Evolutionary conservation across 2,113 vertebrate species (phyloP).

Genomic region (Amphiprion percula): DNA sequence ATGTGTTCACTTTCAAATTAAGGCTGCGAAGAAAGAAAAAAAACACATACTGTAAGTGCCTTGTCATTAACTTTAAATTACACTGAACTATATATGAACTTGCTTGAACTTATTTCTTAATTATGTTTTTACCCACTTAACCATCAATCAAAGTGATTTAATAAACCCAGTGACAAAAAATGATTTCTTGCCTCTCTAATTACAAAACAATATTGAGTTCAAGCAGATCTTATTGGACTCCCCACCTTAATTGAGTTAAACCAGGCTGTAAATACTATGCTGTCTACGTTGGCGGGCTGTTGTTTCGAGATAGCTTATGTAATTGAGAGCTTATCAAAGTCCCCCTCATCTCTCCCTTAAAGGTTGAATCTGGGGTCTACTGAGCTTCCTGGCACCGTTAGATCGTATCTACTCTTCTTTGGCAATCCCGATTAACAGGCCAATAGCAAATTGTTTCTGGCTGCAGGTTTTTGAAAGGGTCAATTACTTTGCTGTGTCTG

Average conservation of each 20-base stretch:
- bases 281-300: conserved; percentile 20
- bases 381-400: conserved; percentile 55
- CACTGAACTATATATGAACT: conserved; percentile 54
- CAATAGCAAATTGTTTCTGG: conserved; percentile 53
- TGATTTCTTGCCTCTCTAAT: conserved; percentile 43
- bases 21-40: neutral
- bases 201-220: conserved; percentile 44
- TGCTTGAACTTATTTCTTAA: conserved; percentile 46
- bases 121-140: conserved; percentile 41
- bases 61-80: conserved; percentile 32
- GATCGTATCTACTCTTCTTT: conserved; percentile 51
- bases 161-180: conserved; percentile 62
- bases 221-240: conserved; percentile 47
- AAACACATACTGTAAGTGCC: conserved; percentile 24
- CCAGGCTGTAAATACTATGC: conserved; percentile 18
- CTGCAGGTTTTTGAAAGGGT: conserved; percentile 51
- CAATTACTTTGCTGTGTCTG: conserved; percentile 47
- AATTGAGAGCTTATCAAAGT: conserved; percentile 43
- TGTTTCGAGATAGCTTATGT: conserved; percentile 23
- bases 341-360: conserved; percentile 4
- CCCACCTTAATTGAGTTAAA: conserved; percentile 57
- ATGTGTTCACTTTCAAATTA: conserved; percentile 25
- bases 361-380: conserved; percentile 38
- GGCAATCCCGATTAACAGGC: conserved; percentile 51
- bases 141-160: conserved; percentile 63